These are phyloP conservation scores for Limnephilus lunatus DNA, from an alignment of 2,888 invertebrate genomes.

Conservation along the genomic window DNA sequence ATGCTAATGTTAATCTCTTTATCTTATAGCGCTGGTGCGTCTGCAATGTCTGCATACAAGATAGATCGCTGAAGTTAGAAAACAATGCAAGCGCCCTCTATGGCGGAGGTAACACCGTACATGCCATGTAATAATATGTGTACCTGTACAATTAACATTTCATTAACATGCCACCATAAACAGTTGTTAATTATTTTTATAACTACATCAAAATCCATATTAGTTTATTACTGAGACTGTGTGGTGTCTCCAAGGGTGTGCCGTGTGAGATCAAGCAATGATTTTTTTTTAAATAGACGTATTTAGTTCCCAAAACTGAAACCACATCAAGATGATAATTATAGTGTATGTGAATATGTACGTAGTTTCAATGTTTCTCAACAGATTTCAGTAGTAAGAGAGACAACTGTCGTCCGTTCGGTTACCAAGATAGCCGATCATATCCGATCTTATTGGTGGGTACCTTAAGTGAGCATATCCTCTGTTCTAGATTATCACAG, in stretches of 20 bases:
- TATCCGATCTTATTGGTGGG: too few species aligned
- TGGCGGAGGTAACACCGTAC: conserved; percentile 1
- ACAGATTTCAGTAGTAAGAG: too few species aligned
- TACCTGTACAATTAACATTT: neutral
- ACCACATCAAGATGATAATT: neutral
- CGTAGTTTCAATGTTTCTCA: too few species aligned
- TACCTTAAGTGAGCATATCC: too few species aligned
- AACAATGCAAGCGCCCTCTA: neutral
- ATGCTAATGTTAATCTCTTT: neutral
- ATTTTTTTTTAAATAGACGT: neutral
- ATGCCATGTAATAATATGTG: neutral
- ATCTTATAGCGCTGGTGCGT: neutral
- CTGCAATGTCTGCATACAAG: neutral
- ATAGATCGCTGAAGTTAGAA: neutral
- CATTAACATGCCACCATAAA: neutral
- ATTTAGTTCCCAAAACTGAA: neutral
- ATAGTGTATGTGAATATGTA: too few species aligned
- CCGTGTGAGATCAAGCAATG: neutral
- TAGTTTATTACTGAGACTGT: neutral
- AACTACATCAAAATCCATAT: neutral
- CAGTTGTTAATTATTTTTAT: neutral
- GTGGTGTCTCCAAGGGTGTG: neutral
- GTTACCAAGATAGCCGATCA: too few species aligned
- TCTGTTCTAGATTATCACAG: too few species aligned
- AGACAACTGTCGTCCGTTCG: too few species aligned